phyloP scores from a whole-genome alignment of 2,888 invertebrate species.

The Dicranocentrus wangi region DNA sequence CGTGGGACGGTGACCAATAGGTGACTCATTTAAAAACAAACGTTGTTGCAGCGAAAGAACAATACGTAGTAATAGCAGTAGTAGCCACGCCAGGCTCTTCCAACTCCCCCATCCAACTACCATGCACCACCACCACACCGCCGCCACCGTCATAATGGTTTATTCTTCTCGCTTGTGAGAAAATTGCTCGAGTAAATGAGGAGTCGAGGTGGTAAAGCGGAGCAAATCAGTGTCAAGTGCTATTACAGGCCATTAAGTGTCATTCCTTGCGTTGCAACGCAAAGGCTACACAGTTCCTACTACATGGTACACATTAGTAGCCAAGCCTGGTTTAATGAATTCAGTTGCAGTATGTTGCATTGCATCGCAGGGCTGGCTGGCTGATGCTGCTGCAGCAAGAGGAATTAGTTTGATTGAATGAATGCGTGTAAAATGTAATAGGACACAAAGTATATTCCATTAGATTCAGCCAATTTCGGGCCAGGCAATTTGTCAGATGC shows the following conservation, averaged over 20 bases:
- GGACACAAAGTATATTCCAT: constrained; percentile 24
- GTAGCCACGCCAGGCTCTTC: too few relatives aligned
- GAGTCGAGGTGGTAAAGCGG: constrained; percentile 43
- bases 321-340: too few relatives aligned
- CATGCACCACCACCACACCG: constrained; percentile 8
- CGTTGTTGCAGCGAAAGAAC: too few relatives aligned
- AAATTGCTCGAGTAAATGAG: not conserved
- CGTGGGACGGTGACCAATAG: constrained; percentile 4
- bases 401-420: constrained; percentile 55
- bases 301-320: too few relatives aligned
- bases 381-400: too few relatives aligned
- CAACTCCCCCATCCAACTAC: too few relatives aligned
- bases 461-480: constrained; percentile 45
- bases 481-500: constrained; percentile 49
- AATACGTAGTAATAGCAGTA: too few relatives aligned
- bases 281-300: not conserved
- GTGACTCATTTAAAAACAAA: constrained; percentile 12
- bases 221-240: constrained; percentile 57
- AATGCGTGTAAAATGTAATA: constrained; percentile 21
- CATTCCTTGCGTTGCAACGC: not conserved
- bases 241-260: constrained; percentile 47
- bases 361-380: too few relatives aligned
- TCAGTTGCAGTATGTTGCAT: too few relatives aligned
- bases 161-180: not conserved
- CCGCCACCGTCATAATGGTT: constrained; percentile 1